These are phyloP conservation scores for Eutrigla gurnardus DNA, from an alignment of 2,797 vertebrate genomes.

Conservation along the genomic window DNA sequence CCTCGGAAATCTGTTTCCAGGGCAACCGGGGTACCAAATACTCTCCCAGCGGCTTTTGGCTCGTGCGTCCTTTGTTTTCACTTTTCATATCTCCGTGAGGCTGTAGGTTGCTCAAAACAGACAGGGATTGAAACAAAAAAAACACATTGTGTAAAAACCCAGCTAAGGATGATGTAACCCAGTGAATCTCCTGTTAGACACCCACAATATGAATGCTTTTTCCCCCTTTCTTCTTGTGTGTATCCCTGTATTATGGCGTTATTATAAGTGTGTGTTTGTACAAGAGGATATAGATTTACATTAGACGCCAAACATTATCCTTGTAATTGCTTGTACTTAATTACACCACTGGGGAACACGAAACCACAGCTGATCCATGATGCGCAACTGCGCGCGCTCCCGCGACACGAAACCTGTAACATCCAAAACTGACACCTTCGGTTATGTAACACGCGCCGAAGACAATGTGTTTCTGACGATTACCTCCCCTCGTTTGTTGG, in stretches of 20 bases:
- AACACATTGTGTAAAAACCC: constrained; percentile 24
- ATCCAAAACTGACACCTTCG: constrained; percentile 33
- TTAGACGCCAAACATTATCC: not conserved
- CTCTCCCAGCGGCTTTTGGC: constrained; percentile 76
- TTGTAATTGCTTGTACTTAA: constrained; percentile 1
- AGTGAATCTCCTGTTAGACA: constrained; percentile 14
- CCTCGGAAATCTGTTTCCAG: constrained; percentile 87
- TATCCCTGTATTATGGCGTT: constrained; percentile 4
- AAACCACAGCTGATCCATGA: constrained; percentile 27
- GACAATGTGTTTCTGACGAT: constrained; percentile 52
- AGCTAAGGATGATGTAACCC: constrained; percentile 26
- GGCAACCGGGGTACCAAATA: constrained; percentile 85
- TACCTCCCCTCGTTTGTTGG: constrained; percentile 50
- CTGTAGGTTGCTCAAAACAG: constrained; percentile 55
- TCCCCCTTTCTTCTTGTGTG: not conserved
- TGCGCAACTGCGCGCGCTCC: constrained; percentile 50
- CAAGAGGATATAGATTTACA: not conserved
- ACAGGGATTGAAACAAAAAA: constrained; percentile 18
- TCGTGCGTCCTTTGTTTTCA: constrained; percentile 81
- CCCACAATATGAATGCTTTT: constrained; percentile 11
- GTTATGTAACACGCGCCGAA: constrained; percentile 30
- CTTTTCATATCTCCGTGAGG: constrained; percentile 68
- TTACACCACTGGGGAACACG: constrained; percentile 23
- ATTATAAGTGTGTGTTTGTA: not conserved
- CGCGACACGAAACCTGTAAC: not conserved